A percentile compares a stretch with the other conserved stretches of the same genome.
These are phyloP conservation scores for Epirrhoe alternata DNA, from an alignment of 2,888 invertebrate species.

Conservation along the genomic window DNA sequence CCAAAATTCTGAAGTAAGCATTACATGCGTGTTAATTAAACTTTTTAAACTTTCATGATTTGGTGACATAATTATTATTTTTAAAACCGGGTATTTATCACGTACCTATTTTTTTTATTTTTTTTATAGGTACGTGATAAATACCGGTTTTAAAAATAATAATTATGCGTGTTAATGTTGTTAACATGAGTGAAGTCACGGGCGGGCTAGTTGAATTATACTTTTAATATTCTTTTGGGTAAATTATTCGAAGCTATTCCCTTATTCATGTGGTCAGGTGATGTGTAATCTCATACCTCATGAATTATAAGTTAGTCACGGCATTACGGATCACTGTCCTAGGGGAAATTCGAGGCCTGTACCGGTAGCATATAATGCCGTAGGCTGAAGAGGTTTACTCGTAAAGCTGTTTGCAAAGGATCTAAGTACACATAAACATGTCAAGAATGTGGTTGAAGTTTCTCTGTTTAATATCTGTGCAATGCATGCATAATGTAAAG, in stretches of 20 bases:
- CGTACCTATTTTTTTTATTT: too few relatives aligned
- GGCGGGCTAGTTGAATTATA: not conserved
- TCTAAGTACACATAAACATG: slow-evolving; percentile 1
- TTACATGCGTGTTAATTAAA: too few relatives aligned
- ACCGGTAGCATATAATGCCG: slow-evolving; percentile 13
- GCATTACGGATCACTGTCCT: slow-evolving; percentile 28
- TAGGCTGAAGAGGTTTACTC: slow-evolving; percentile 16
- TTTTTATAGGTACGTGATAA: too few relatives aligned
- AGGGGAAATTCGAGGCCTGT: slow-evolving; percentile 23
- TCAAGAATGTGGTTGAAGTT: not conserved
- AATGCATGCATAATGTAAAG: not conserved
- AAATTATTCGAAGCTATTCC: slow-evolving; percentile 29
- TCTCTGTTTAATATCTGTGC: not conserved
- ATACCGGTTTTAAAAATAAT: too few relatives aligned
- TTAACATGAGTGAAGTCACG: too few relatives aligned
- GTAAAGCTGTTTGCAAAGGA: slow-evolving; percentile 11
- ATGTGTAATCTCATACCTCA: slow-evolving; percentile 27
- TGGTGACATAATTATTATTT: too few relatives aligned
- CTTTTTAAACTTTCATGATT: too few relatives aligned
- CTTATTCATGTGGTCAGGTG: slow-evolving; percentile 22
- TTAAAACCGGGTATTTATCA: too few relatives aligned
- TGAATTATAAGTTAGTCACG: slow-evolving; percentile 35
- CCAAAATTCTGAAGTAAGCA: too few relatives aligned
- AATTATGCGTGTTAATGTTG: too few relatives aligned
- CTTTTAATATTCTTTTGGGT: slow-evolving; percentile 28